phyloP scores from a whole-genome alignment of 2,113 vertebrate genomes.

The Indicator maculatus region DNA sequence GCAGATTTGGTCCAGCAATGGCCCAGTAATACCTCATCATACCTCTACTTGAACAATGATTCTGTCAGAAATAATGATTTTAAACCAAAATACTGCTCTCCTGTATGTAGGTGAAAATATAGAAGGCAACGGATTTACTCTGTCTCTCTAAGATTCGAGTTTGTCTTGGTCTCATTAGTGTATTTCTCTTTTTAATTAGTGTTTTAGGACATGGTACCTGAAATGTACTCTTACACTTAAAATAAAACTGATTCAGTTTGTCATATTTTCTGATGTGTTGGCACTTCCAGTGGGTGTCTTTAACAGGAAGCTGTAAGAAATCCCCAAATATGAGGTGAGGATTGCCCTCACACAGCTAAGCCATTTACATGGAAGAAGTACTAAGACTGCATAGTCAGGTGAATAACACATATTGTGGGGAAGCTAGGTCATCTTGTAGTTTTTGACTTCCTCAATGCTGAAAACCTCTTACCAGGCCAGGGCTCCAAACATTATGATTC shows the following conservation, averaged over 20 bases:
- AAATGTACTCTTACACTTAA: background rate
- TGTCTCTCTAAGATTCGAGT: background rate
- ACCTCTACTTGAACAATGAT: background rate
- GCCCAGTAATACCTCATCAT: background rate
- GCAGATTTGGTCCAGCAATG: background rate
- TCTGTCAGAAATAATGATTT: slow-evolving; percentile 1
- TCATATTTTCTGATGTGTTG: background rate
- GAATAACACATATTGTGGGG: background rate
- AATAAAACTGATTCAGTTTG: background rate
- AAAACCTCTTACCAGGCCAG: background rate
- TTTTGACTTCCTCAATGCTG: background rate
- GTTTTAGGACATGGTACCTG: background rate
- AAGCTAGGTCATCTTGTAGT: background rate
- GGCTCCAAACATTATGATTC: background rate
- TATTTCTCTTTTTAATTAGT: background rate
- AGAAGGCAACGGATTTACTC: background rate
- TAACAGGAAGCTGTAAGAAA: background rate
- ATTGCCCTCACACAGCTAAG: background rate
- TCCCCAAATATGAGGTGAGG: background rate
- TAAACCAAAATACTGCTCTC: background rate
- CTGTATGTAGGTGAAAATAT: background rate
- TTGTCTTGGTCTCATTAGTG: background rate
- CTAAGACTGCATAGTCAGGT: background rate
- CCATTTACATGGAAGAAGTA: background rate
- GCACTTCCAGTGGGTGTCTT: background rate